These are phyloP conservation scores for Drosophila colorata DNA, from an alignment of 2,888 invertebrate species.

Conservation along the genomic window DNA sequence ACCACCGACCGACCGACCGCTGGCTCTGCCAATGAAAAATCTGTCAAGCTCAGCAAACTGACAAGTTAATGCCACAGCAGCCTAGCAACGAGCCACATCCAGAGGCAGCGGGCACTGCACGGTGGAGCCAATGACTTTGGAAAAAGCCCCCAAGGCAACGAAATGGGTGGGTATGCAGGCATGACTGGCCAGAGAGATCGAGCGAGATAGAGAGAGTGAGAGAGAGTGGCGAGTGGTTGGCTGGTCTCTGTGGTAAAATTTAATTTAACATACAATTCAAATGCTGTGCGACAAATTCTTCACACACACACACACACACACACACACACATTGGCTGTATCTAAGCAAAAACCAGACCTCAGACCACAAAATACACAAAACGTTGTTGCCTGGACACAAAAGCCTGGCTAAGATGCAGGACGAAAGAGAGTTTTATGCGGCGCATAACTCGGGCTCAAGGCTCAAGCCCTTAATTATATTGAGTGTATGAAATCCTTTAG, in stretches of 20 bases:
- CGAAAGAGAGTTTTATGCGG: slow-evolving; percentile 16
- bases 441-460: slow-evolving; percentile 62
- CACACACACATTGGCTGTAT: slow-evolving; percentile 28
- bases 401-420: slow-evolving; percentile 13
- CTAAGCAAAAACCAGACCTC: slow-evolving; percentile 51
- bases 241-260: slow-evolving; percentile 79
- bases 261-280: slow-evolving; percentile 80
- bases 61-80: slow-evolving; percentile 71
- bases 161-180: not conserved
- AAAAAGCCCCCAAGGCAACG: slow-evolving; percentile 25
- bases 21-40: slow-evolving; percentile 64
- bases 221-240: slow-evolving; percentile 13
- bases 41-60: slow-evolving; percentile 76
- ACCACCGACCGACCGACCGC: slow-evolving; percentile 22
- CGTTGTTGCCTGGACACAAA: slow-evolving; percentile 75
- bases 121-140: slow-evolving; percentile 46
- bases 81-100: slow-evolving; percentile 14
- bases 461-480: slow-evolving; percentile 83
- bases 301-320: slow-evolving; percentile 23
- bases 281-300: slow-evolving; percentile 64
- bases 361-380: slow-evolving; percentile 70
- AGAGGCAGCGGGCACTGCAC: slow-evolving; percentile 3
- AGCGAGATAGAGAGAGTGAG: not conserved
- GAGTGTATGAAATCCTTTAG: slow-evolving; percentile 83
- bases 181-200: not conserved